phyloP scores from a whole-genome alignment of 2,113 vertebrate species.

The Paradoxurus hermaphroditus region DNA sequence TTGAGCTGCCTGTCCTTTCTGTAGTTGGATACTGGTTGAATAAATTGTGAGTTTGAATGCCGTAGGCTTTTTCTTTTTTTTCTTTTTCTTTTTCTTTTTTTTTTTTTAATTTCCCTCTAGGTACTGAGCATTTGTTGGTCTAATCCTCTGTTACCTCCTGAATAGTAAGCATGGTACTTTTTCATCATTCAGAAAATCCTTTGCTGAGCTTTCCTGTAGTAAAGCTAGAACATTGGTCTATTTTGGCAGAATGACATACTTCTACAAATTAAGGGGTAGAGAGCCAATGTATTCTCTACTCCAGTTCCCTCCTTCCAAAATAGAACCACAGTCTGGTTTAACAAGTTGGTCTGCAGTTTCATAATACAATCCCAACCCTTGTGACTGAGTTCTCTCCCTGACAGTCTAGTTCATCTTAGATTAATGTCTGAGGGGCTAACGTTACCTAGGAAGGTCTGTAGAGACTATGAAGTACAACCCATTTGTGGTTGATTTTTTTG shows the following conservation, averaged over 20 bases:
- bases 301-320: constrained; percentile 38
- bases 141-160: background rate
- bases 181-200: background rate
- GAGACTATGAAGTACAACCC: background rate
- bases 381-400: constrained; percentile 1
- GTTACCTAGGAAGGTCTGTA: background rate
- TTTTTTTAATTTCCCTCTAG: background rate
- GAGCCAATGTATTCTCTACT: background rate
- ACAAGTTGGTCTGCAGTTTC: constrained; percentile 30
- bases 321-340: constrained; percentile 45
- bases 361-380: background rate
- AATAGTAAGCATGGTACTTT: background rate
- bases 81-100: background rate
- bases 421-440: background rate
- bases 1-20: background rate
- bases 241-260: constrained; percentile 33
- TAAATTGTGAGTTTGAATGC: constrained; percentile 4
- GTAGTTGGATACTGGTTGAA: background rate
- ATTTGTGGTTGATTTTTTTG: background rate
- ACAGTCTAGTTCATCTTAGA: constrained; percentile 18
- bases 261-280: background rate
- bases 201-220: background rate
- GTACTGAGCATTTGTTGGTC: constrained; percentile 28
- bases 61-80: background rate
- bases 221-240: background rate